phyloP scores from a whole-genome alignment of 2,797 vertebrate species.

The Siniperca undulata region DNA sequence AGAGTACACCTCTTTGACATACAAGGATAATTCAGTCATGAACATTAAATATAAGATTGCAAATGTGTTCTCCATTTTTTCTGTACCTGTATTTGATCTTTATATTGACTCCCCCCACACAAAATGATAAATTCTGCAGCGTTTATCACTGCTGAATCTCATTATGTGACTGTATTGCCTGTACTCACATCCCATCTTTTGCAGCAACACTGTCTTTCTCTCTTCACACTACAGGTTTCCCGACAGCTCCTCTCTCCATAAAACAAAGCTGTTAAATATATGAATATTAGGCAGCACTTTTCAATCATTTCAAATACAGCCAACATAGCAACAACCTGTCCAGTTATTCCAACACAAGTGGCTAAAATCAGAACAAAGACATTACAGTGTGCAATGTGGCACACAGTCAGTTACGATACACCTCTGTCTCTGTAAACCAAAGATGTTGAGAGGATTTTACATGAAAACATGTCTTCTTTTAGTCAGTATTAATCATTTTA shows the following conservation, averaged over 20 bases:
- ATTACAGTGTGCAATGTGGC: constrained; percentile 8
- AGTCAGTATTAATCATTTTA: constrained; percentile 65
- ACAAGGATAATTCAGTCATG: constrained; percentile 25
- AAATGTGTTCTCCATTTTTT: constrained; percentile 9
- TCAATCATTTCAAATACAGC: not conserved
- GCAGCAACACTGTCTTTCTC: not conserved
- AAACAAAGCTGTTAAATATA: constrained; percentile 34
- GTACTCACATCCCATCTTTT: not conserved
- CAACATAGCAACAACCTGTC: constrained; percentile 4
- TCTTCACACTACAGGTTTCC: not conserved
- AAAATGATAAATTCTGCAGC: constrained; percentile 6
- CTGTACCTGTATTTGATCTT: constrained; percentile 11
- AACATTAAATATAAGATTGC: constrained; percentile 31
- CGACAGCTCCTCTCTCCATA: not conserved
- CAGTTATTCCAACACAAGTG: constrained; percentile 17
- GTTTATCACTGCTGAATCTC: not conserved
- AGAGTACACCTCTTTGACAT: constrained; percentile 5
- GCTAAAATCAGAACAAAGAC: constrained; percentile 24
- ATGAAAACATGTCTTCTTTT: constrained; percentile 23
- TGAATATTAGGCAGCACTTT: constrained; percentile 13
- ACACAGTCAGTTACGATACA: constrained; percentile 32
- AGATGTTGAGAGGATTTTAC: constrained; percentile 19
- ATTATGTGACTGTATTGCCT: not conserved
- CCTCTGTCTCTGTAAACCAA: constrained; percentile 22
- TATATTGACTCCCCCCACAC: not conserved